Base-by-base conservation (phyloP, 2,888 invertebrate species). In the Apodemia duryi region DNA sequence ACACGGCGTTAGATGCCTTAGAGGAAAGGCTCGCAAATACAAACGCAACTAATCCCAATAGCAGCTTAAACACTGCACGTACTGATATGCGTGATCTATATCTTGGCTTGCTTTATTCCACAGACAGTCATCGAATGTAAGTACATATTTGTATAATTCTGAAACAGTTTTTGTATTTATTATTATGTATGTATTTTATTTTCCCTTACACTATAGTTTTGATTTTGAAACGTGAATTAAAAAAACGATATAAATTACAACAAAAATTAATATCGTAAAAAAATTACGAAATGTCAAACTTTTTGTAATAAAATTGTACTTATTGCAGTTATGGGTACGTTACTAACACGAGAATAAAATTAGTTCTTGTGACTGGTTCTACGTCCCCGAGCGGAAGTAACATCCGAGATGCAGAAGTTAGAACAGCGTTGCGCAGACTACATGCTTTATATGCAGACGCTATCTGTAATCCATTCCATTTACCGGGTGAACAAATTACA, bases 61-160 rank as follows among this genome's bases (percentile, higher is more conserved):
- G 93, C 43, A 93, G 93, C 71, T 93, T 95, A 74, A 93, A 93
- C 35, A 88, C 94, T 0, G 76, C 90, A 0, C 80, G 91, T 6
- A 94, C 95, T 67, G 98, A 98, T 81, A 91, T 96, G 51, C 92
- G 98, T 70, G 99, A 99, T 83, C 92, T 98, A 2, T 99, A 98
- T 83, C 92, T 99, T 66, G 98, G 99, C 38, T 90, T 98, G 70
- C 92, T 99, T 7, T 98, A 98, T 86, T 97, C 98, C 0, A 97
- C 98, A 7, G 99, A 99, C 91, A 98, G 97, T 71, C 98, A 98
- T 86, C 98, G 98, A 94, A 97, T 98, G 98, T 98, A 94, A 78
- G 84, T 63, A 13, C 38, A 46, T 60, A 43, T 41, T 7, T 21
- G 21, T 21, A 21, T 21, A 21, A 32, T 49, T 49, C 35, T 32